Conservation (phyloP, 2,113 vertebrate genomes). For the Oreochromis niloticus region DNA sequence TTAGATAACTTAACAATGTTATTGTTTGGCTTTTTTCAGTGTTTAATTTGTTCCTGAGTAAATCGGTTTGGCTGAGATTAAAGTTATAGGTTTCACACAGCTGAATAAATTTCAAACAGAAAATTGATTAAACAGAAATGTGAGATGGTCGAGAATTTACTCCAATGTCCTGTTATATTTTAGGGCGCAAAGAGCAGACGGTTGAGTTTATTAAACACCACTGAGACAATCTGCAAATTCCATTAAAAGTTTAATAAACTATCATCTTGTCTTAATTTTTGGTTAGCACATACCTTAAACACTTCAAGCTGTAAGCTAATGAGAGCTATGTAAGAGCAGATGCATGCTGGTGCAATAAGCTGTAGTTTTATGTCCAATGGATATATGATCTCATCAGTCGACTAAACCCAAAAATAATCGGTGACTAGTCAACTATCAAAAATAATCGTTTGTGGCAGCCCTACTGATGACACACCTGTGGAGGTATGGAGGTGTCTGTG, state of each 20-base stretch:
- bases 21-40: accelerated
- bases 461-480: not conserved
- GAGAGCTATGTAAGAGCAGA: accelerated
- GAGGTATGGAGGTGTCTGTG: accelerated
- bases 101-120: accelerated
- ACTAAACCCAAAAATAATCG: not conserved
- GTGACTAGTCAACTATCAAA: not conserved
- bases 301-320: not conserved
- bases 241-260: not conserved
- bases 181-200: accelerated
- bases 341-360: not conserved
- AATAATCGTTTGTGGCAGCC: not conserved
- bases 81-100: not conserved
- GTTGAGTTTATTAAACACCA: not conserved
- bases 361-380: not conserved
- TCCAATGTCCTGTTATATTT: accelerated
- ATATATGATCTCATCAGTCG: not conserved
- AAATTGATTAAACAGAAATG: not conserved
- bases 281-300: not conserved
- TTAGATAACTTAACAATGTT: not conserved
- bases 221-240: not conserved
- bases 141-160: not conserved
- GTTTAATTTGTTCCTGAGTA: not conserved
- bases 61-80: not conserved
- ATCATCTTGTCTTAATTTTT: not conserved